phyloP scores from a whole-genome alignment of 2,797 vertebrate species.

The Sebastiscus tertius region DNA sequence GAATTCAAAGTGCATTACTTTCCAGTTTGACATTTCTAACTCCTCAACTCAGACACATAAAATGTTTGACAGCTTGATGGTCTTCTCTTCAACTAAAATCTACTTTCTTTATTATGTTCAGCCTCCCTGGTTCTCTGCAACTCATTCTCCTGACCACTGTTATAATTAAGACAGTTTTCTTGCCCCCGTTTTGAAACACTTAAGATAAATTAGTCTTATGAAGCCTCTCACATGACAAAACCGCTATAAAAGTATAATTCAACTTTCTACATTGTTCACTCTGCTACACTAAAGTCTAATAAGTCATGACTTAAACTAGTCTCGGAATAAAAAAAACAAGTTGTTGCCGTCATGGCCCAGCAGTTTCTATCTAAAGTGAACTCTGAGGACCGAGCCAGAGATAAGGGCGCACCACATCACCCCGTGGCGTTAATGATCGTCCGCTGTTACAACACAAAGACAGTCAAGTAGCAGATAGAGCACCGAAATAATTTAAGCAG shows the following conservation, averaged over 20 bases:
- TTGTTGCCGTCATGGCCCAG: conserved; percentile 66
- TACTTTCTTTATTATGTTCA: not conserved
- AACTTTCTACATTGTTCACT: conserved; percentile 29
- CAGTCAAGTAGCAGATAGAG: conserved; percentile 80
- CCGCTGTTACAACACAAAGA: conserved; percentile 79
- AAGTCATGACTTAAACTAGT: conserved; percentile 38
- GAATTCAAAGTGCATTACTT: not conserved
- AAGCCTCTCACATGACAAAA: conserved; percentile 24
- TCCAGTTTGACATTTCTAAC: not conserved
- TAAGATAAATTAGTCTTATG: conserved; percentile 8
- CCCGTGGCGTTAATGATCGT: conserved; percentile 79
- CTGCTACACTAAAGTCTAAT: conserved; percentile 36
- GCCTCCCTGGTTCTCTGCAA: not conserved
- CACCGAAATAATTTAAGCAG: conserved; percentile 82
- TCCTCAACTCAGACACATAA: not conserved
- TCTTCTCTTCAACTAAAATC: not conserved
- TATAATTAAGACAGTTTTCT: conserved; percentile 1
- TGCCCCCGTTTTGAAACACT: not conserved
- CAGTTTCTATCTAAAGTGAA: conserved; percentile 75
- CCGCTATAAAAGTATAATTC: conserved; percentile 33
- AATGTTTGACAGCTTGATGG: not conserved
- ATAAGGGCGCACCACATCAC: conserved; percentile 78
- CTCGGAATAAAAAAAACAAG: conserved; percentile 38
- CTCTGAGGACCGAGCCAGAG: conserved; percentile 71
- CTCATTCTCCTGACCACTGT: not conserved